phyloP scores from a whole-genome alignment of 2,888 invertebrate genomes.

The Marronus borbonicus region DNA sequence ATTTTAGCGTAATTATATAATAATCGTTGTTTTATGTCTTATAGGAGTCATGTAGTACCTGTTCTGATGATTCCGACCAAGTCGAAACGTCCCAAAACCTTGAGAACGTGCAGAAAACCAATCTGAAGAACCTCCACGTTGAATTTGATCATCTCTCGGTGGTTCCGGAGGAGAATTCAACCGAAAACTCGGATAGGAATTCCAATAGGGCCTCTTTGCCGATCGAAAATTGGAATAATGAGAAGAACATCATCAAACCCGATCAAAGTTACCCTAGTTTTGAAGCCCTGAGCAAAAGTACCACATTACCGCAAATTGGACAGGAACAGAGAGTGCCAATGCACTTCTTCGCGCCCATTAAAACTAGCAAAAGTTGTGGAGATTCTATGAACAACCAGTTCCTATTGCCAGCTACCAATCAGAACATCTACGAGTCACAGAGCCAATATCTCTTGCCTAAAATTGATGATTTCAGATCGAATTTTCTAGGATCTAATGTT shows the following conservation, averaged over 20 bases:
- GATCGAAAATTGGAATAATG: constrained; percentile 60
- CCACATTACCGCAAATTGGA: constrained; percentile 42
- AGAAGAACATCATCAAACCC: constrained; percentile 65
- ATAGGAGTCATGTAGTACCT: constrained; percentile 67
- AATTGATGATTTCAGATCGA: constrained; percentile 53
- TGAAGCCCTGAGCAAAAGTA: constrained; percentile 54
- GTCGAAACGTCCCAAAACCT: constrained; percentile 69
- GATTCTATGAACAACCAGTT: constrained; percentile 62
- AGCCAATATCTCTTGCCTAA: constrained; percentile 49
- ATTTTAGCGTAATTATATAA: too few relatives aligned
- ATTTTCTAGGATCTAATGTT: constrained; percentile 39
- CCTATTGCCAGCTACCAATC: constrained; percentile 50
- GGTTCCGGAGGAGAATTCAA: constrained; percentile 81
- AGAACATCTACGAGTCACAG: constrained; percentile 39
- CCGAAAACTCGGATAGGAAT: constrained; percentile 68
- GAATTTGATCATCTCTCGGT: constrained; percentile 84
- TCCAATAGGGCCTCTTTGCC: constrained; percentile 60
- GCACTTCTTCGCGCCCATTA: constrained; percentile 71
- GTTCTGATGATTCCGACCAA: constrained; percentile 67
- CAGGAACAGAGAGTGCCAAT: constrained; percentile 60
- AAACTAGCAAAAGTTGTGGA: constrained; percentile 64
- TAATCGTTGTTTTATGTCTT: constrained; percentile 8
- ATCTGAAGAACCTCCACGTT: constrained; percentile 72
- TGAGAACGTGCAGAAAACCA: constrained; percentile 69
- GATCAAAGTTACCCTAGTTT: constrained; percentile 68